Percentiles rank a stretch among this genome's conserved stretches.
Evolutionary conservation across 2,888 invertebrate species (phyloP).

Genomic region (Pandemis heparana): DNA sequence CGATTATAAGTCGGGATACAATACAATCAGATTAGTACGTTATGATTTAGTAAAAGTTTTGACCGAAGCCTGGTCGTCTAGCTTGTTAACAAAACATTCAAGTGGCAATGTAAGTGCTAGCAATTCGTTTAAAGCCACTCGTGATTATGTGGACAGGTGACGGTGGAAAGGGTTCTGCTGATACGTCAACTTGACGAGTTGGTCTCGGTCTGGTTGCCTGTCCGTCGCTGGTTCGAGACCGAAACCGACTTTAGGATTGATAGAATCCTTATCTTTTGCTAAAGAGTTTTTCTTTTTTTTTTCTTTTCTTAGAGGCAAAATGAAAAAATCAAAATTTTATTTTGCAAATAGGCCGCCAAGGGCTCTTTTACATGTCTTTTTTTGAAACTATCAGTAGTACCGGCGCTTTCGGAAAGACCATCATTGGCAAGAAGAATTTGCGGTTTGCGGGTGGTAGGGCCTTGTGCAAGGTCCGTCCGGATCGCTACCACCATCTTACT

Average conservation of each 20-base stretch:
- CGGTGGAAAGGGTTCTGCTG: slow-evolving; percentile 63
- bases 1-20: too few relatives aligned
- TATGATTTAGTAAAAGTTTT: neutral
- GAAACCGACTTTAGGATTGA: slow-evolving; percentile 72
- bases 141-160: neutral
- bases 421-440: too few relatives aligned
- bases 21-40: too few relatives aligned
- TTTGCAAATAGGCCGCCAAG: too few relatives aligned
- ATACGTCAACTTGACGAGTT: slow-evolving; percentile 79
- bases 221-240: slow-evolving; percentile 75
- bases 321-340: too few relatives aligned
- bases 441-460: too few relatives aligned
- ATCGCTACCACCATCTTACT: too few relatives aligned
- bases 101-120: neutral
- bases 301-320: neutral
- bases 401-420: too few relatives aligned
- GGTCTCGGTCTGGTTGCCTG: slow-evolving; percentile 67
- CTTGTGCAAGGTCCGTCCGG: too few relatives aligned
- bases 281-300: slow-evolving; percentile 40
- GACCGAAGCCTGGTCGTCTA: neutral
- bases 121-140: neutral
- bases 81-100: neutral
- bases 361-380: too few relatives aligned
- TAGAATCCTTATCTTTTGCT: slow-evolving; percentile 63
- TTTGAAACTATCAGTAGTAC: too few relatives aligned